phyloP scores from a whole-genome alignment of 1,140 invertebrate species.

The Trichomalopsis sarcophagae region DNA sequence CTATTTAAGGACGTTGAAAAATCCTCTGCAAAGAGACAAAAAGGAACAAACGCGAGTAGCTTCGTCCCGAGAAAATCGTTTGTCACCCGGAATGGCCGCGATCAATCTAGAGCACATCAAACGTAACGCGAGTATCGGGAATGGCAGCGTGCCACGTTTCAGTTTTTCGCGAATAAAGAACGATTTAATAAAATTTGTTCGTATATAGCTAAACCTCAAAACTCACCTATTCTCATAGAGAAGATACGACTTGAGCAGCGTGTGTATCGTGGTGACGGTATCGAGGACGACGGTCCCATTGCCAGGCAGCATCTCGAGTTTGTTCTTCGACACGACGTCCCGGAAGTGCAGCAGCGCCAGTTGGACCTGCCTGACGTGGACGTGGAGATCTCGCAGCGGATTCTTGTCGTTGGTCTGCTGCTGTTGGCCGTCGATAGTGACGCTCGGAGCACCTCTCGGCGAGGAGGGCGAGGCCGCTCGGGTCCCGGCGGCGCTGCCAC shows the following conservation, averaged over 20 bases:
- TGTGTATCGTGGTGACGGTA: constrained; percentile 91
- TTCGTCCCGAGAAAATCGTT: background rate
- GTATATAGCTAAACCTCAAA: background rate
- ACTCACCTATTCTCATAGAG: constrained; percentile 83
- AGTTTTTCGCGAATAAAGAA: background rate
- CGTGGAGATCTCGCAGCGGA: constrained; percentile 71
- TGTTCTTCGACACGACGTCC: constrained; percentile 93
- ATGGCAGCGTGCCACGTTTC: constrained; percentile 21
- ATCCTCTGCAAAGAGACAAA: background rate
- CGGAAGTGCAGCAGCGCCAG: constrained; percentile 90
- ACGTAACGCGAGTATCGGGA: background rate
- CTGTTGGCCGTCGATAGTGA: background rate
- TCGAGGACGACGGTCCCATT: constrained; percentile 95
- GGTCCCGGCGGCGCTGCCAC: constrained; percentile 60
- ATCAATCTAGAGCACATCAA: background rate
- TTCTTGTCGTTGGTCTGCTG: constrained; percentile 66
- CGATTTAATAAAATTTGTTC: no score
- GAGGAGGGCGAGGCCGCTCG: constrained; percentile 73
- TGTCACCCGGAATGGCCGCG: background rate
- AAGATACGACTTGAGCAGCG: constrained; percentile 80
- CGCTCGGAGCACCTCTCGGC: constrained; percentile 59
- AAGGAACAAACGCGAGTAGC: background rate
- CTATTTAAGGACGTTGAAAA: background rate
- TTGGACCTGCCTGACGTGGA: constrained; percentile 79
- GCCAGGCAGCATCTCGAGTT: constrained; percentile 92